Percentiles rank a stretch among this genome's conserved stretches.
phyloP scores from a whole-genome alignment of 2,888 invertebrate genomes.

The Lasioglossum zephyrum region DNA sequence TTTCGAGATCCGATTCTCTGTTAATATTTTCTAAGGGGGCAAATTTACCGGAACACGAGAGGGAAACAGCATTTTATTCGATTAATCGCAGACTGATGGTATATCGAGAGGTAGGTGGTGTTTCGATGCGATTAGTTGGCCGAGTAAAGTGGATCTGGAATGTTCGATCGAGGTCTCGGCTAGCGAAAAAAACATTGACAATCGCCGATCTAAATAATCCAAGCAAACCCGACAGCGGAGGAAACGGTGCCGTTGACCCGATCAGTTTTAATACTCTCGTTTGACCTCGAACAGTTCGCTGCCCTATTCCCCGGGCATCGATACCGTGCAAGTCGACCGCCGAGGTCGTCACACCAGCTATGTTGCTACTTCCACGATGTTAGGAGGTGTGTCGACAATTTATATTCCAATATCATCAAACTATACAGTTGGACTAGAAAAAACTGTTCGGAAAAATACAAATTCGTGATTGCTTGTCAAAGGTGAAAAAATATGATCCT shows the following conservation, averaged over 20 bases:
- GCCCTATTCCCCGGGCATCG: conserved; percentile 62
- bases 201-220: not conserved
- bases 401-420: too few species aligned
- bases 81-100: not conserved
- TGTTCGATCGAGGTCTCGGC: not conserved
- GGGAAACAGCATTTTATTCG: not conserved
- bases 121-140: not conserved
- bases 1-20: not conserved
- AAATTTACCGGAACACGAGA: not conserved
- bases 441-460: too few species aligned
- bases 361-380: conserved; percentile 28
- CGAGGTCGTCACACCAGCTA: conserved; percentile 52
- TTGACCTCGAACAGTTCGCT: conserved; percentile 58
- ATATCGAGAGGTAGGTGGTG: not conserved
- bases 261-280: conserved; percentile 54
- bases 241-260: conserved; percentile 39
- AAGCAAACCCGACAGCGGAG: conserved; percentile 8
- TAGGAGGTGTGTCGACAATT: not conserved
- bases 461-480: too few species aligned
- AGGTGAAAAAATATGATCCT: too few species aligned
- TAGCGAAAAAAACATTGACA: not conserved
- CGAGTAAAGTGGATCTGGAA: not conserved
- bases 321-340: conserved; percentile 55
- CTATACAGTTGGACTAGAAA: too few species aligned
- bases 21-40: not conserved